These are phyloP conservation scores for Heliconius sara DNA, from an alignment of 2,888 invertebrate species.

Conservation along the genomic window DNA sequence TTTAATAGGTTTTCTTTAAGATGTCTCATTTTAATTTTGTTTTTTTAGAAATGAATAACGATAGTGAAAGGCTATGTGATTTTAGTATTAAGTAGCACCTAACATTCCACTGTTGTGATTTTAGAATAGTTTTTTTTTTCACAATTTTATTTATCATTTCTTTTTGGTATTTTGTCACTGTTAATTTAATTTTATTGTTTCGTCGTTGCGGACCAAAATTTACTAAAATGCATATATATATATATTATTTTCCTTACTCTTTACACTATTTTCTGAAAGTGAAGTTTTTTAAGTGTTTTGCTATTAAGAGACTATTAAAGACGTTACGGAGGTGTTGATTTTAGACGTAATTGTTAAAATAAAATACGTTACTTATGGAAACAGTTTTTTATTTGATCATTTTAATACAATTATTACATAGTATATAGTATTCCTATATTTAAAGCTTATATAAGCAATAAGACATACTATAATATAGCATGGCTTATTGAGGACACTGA, in stretches of 20 bases:
- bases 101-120: conserved; percentile 82
- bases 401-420: not conserved
- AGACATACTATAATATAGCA: not conserved
- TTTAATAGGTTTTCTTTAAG: conserved; percentile 60
- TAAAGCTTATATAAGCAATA: conserved; percentile 6
- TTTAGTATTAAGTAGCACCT: conserved; percentile 74
- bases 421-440: not conserved
- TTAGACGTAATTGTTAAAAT: conserved; percentile 72
- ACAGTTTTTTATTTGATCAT: conserved; percentile 33
- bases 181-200: conserved; percentile 54
- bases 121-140: conserved; percentile 61
- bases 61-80: conserved; percentile 74
- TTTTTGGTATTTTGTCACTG: conserved; percentile 39
- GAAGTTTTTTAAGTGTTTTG: conserved; percentile 35
- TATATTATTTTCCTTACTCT: conserved; percentile 24
- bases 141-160: conserved; percentile 53
- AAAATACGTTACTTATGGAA: conserved; percentile 54
- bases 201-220: conserved; percentile 51
- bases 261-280: conserved; percentile 56
- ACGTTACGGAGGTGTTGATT: conserved; percentile 57
- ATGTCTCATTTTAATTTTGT: conserved; percentile 55
- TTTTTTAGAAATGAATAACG: conserved; percentile 42
- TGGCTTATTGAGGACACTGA: not conserved
- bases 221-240: conserved; percentile 26
- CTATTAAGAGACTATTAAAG: conserved; percentile 35